phyloP scores from a whole-genome alignment of 2,113 vertebrate species.

The Stercorarius parasiticus region DNA sequence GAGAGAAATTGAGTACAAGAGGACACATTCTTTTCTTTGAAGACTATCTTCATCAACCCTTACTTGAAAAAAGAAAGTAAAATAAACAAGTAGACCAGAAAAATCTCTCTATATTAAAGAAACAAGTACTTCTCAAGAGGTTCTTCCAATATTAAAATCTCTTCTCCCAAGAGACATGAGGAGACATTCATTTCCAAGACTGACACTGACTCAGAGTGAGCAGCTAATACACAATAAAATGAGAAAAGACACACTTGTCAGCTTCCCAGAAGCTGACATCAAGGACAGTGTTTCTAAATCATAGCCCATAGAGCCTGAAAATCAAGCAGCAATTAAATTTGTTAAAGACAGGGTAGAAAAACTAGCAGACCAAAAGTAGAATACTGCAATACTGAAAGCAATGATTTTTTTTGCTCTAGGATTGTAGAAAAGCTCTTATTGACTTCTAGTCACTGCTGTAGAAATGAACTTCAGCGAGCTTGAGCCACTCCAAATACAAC shows the following conservation, averaged over 20 bases:
- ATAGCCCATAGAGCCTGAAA: neutral
- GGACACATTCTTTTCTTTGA: neutral
- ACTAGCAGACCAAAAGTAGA: neutral
- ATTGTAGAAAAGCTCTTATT: neutral
- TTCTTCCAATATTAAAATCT: neutral
- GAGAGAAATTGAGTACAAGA: neutral
- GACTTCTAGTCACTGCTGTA: neutral
- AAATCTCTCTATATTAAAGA: neutral
- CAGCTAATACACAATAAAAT: slow-evolving; percentile 15
- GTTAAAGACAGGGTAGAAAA: neutral
- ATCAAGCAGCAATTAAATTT: slow-evolving; percentile 6
- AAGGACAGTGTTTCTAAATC: neutral
- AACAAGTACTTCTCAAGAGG: neutral
- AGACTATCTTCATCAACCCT: neutral
- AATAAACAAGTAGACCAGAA: neutral
- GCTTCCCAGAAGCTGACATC: neutral
- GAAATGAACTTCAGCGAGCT: neutral
- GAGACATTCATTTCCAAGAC: neutral
- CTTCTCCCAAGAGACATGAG: neutral
- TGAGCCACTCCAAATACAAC: neutral
- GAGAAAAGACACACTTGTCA: neutral
- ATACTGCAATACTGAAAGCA: neutral
- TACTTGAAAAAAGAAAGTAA: neutral
- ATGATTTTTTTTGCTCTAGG: neutral
- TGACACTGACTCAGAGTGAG: neutral